phyloP scores from a whole-genome alignment of 2,113 vertebrate genomes.

The Ifrita kowaldi region DNA sequence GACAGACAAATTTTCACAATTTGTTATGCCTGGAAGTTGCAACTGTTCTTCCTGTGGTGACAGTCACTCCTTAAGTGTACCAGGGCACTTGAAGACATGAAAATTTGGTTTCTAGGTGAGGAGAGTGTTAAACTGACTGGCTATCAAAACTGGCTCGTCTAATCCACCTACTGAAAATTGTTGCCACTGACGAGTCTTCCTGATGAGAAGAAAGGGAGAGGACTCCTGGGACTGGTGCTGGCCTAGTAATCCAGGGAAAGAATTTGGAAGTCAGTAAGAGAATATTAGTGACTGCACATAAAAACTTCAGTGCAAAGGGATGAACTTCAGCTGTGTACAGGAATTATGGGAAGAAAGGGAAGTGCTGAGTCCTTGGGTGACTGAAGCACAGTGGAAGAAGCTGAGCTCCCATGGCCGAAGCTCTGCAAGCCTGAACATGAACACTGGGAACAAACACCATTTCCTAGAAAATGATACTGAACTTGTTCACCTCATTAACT shows the following conservation, averaged over 20 bases:
- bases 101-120: neutral
- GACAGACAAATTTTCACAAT: neutral
- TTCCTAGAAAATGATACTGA: neutral
- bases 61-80: neutral
- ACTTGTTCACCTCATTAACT: neutral
- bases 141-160: neutral
- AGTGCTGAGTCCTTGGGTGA: neutral
- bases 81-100: neutral
- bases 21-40: neutral
- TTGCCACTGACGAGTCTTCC: neutral
- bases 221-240: neutral
- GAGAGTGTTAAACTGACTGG: neutral
- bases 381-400: neutral
- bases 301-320: neutral
- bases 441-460: neutral
- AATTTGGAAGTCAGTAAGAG: neutral
- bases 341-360: neutral
- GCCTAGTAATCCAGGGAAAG: neutral
- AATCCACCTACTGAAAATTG: neutral
- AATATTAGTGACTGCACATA: neutral
- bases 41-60: neutral
- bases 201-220: neutral
- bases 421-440: neutral
- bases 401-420: neutral
- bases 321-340: neutral